These are phyloP conservation scores for Odontamblyopus rebecca DNA, from an alignment of 2,797 vertebrate genomes.

Conservation along the genomic window DNA sequence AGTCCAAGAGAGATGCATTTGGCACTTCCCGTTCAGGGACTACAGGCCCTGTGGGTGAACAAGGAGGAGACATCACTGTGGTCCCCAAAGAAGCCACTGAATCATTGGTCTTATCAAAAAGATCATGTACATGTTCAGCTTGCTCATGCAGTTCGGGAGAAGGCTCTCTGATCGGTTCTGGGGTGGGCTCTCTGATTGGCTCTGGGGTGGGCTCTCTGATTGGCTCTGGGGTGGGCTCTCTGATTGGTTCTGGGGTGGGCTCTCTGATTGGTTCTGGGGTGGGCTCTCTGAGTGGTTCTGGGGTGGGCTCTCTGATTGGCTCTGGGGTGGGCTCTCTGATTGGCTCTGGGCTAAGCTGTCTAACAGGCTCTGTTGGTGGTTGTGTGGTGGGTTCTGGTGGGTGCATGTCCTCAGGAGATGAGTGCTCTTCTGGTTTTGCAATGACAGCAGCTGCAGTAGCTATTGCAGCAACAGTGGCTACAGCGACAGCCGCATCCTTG, in stretches of 20 bases:
- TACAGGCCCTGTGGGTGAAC: slow-evolving; percentile 63
- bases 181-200: not conserved
- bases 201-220: not conserved
- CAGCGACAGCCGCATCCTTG: slow-evolving; percentile 42
- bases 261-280: slow-evolving; percentile 7
- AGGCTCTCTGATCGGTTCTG: slow-evolving; percentile 4
- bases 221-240: not conserved
- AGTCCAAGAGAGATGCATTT: slow-evolving; percentile 45
- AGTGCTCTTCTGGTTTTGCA: slow-evolving; percentile 22
- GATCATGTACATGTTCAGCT: slow-evolving; percentile 32
- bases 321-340: not conserved
- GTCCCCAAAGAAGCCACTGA: slow-evolving; percentile 69
- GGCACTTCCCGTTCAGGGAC: slow-evolving; percentile 57
- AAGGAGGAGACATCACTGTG: slow-evolving; percentile 79
- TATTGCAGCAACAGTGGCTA: slow-evolving; percentile 39
- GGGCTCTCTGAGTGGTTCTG: slow-evolving; percentile 1
- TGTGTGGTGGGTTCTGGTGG: not conserved
- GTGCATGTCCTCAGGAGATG: slow-evolving; percentile 7
- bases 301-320: not conserved
- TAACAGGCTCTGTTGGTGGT: slow-evolving; percentile 7
- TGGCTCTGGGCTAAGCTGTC: slow-evolving; percentile 29
- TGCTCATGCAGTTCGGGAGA: slow-evolving; percentile 24
- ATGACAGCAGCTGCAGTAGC: slow-evolving; percentile 41
- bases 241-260: not conserved
- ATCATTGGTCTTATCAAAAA: slow-evolving; percentile 44